Base-by-base conservation (phyloP, 2,888 invertebrate species). In the Agrenia bidenticulata region DNA sequence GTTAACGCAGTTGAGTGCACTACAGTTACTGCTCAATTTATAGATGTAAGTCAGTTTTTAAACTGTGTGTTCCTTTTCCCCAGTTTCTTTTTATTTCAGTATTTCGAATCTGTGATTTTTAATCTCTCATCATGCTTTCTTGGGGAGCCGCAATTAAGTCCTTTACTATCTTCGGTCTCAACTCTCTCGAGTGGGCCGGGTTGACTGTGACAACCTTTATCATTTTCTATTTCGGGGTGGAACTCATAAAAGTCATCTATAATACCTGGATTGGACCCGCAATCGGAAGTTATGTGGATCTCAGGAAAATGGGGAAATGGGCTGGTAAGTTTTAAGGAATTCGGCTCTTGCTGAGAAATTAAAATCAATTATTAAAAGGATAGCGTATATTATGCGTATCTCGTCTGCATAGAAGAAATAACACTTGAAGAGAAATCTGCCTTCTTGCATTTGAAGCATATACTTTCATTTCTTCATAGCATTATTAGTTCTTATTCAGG, bases 291-390 rank as follows among this genome's bases (percentile, higher is more conserved):
- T 78, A 79, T 49, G 80, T 81, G 64, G 84, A 90, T 80, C 84
- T 89, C 69, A 85, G 84, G 77, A 83, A 85, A 53, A 84, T 86
- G 78, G 90, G 90, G 77, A 84, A 86, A 81, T 92, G 91, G 91
- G 91, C 91, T 80, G 85, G 90, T 90, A 81, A 86, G 87, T 84
- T 13, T 19, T 19, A 45, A 11, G 5, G 45, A 7, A 7, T 32
- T 32, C 4, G 4, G 11, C 32, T 4, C 5, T 32, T 32, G 32
- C 32, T 32, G 32, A 11, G 32, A 32, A 32, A 19, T 45, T 45
- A n/a, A 57, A 56, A 37, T n/a, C 23, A 45, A 26, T 41, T 1
- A 9, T 49, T 49, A 49, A 7, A 21, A 49, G 49, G 49, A 21
- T 49, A 49, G 4, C 13, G 5, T 21, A 19, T 15, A 51, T 51